These are phyloP conservation scores for Limnephilus marmoratus DNA, from an alignment of 2,888 invertebrate species.

Conservation along the genomic window DNA sequence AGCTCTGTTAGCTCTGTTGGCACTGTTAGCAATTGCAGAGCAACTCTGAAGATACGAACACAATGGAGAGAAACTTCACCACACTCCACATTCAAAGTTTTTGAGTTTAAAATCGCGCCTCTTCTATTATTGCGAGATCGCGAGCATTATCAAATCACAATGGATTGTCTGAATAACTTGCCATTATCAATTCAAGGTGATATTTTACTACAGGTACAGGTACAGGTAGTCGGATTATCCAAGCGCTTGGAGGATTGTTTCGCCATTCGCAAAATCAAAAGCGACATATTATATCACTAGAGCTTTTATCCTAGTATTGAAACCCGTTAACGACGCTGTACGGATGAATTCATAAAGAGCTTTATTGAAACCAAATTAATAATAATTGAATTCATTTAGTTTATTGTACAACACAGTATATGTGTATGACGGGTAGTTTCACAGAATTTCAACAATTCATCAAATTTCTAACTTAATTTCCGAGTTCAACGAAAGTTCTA, in stretches of 20 bases:
- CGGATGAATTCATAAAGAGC: not conserved
- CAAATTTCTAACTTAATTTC: no score
- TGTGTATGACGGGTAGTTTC: no score
- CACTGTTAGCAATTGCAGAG: slow-evolving; percentile 19
- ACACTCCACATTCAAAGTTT: slow-evolving; percentile 44
- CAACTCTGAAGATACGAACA: not conserved
- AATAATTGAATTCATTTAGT: no score
- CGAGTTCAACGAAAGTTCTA: no score
- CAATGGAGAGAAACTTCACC: slow-evolving; percentile 46
- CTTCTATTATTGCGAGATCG: slow-evolving; percentile 42
- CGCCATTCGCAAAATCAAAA: not conserved
- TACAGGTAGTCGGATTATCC: not conserved
- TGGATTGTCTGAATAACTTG: slow-evolving; percentile 12
- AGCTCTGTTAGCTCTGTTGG: not conserved
- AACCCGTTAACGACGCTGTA: not conserved
- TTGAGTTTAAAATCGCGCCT: slow-evolving; percentile 40
- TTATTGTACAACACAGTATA: no score
- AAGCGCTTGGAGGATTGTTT: slow-evolving; percentile 4
- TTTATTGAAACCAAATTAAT: not conserved
- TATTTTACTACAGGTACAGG: not conserved
- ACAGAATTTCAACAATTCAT: no score
- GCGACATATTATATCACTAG: not conserved
- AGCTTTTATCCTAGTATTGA: not conserved
- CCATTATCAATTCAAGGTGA: slow-evolving; percentile 18
- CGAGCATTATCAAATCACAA: slow-evolving; percentile 23